Base-by-base conservation (phyloP, 2,797 vertebrate species). In the Petrocephalus schoutedeni region DNA sequence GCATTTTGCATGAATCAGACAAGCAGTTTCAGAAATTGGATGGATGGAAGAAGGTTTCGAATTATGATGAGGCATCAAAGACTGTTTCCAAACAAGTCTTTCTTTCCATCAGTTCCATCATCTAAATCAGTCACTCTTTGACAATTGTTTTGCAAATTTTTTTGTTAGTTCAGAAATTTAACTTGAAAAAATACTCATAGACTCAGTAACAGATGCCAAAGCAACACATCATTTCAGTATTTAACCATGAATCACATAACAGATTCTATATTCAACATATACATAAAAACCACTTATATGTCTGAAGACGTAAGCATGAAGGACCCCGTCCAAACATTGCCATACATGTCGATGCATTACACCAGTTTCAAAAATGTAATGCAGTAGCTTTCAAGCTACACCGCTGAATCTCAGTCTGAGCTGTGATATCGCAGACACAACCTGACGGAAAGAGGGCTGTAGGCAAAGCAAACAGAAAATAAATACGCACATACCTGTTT, bases 401-500 rank as follows among this genome's bases (percentile, higher is more conserved):
- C 57, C 28, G 21, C 36, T 49, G 53, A 58, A 88, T 85, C 86
- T 87, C 82, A 85, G 82, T 49, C 53, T 71, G 67, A 71, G 28
- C 67, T 88, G 86, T 89, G 90, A 91, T 90, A 86, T 87, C 87
- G 41, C 89, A 87, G 23, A 90, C 87, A 80, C 64, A 90, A 92
- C 88, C 90, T 92, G 2, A 82, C 41, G 61, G 86, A 91, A 86
- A 86, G 53, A n/a, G 45, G 54, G 87, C 89, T 86, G 89, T 57
- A 92, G 87, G 91, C 91, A 88, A 89, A 91, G 41, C 89, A 91
- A 90, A 91, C 90, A 89, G 84, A 89, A 91, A 61, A 61, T 91
- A 93, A 88, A 88, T 85, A 91, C 88, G 90, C 90, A 95, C 95
- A 91, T 95, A 96, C 96, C 95, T 95, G 94, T 92, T 92, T 92